Base-by-base conservation (phyloP, 2,797 vertebrate genomes). In the Cirrhinus molitorella region DNA sequence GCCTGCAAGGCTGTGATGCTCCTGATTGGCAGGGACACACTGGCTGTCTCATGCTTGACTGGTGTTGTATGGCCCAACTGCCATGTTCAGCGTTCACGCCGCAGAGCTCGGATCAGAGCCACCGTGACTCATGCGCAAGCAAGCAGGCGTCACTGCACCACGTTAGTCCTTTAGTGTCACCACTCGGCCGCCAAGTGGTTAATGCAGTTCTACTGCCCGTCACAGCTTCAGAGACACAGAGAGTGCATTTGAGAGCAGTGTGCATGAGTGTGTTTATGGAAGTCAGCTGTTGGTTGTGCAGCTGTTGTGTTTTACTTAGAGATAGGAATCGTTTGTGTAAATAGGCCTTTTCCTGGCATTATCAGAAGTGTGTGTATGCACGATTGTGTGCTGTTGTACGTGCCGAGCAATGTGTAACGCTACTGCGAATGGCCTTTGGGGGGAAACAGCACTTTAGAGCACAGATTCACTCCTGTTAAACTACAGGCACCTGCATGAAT, bases 341-440 rank as follows among this genome's bases (percentile, higher is more conserved):
- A 81, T 71, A 53, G 79, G 53, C 67, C 31, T 79, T 65, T 66
- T 79, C 61, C 76, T 65, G 37, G 45, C 61, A 37, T 65, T 51
- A 37, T 65, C 40, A 14, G 55, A 16, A 31, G 51, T 31, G 53
- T 23, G 13, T 34, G 25, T 78, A 21, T 31, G 43, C 59, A 63
- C 4, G 43, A 45, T 25, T 81, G 53, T n/a, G 37, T 61, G 49
- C 14, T 2, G 23, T 45, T 16, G 47, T 68, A 68, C 10, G 19
- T 81, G 53, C 37, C 25, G 25, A 72, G 68, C 40, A 34, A 65
- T 37, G 28, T 51, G 57, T 65, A 73, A 53, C 80, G n/a, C 5
- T 16, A 51, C 25, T 61, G 43, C 9, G n/a, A 72, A 81, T 47
- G 19, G 11, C 25, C 67, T 28, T 40, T 14, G 17, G 51, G 31